phyloP scores from a whole-genome alignment of 2,113 vertebrate genomes.

The Carollia perspicillata region DNA sequence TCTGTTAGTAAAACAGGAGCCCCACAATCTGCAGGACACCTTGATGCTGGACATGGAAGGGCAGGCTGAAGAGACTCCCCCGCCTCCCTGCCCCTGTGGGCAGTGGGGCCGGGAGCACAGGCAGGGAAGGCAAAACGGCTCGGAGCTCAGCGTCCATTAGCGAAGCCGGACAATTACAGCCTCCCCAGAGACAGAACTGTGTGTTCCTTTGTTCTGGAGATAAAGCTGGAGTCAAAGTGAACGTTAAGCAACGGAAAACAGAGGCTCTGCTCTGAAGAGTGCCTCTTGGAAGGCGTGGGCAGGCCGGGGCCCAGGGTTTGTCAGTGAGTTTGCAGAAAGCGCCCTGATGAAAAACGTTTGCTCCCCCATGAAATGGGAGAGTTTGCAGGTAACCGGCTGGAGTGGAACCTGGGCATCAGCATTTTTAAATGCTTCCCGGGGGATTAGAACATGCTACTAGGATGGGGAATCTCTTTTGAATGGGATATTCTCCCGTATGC shows the following conservation, averaged over 20 bases:
- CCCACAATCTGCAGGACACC: slow-evolving; percentile 83
- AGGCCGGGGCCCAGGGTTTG: slow-evolving; percentile 87
- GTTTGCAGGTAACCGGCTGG: background rate
- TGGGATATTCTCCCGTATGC: background rate
- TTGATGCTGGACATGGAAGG: slow-evolving; percentile 91
- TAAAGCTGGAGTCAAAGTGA: slow-evolving; percentile 85
- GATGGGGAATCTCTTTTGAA: background rate
- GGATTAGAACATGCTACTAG: background rate
- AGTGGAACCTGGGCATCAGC: background rate
- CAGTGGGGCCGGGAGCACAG: slow-evolving; percentile 88
- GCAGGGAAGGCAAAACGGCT: slow-evolving; percentile 90
- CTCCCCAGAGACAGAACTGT: slow-evolving; percentile 87
- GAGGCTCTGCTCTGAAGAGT: slow-evolving; percentile 90
- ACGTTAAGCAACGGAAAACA: slow-evolving; percentile 83
- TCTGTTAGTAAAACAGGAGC: background rate
- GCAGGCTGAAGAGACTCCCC: slow-evolving; percentile 84
- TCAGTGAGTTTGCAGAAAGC: background rate
- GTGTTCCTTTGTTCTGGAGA: slow-evolving; percentile 92
- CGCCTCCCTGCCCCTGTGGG: slow-evolving; percentile 85
- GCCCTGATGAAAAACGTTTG: background rate
- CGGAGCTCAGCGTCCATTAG: slow-evolving; percentile 86
- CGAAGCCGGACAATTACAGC: slow-evolving; percentile 89
- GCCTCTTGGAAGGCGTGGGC: slow-evolving; percentile 89
- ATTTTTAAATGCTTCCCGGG: background rate
- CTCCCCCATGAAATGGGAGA: background rate